Conservation (phyloP, 2,888 invertebrate genomes). For the Chorisops tibialis region DNA sequence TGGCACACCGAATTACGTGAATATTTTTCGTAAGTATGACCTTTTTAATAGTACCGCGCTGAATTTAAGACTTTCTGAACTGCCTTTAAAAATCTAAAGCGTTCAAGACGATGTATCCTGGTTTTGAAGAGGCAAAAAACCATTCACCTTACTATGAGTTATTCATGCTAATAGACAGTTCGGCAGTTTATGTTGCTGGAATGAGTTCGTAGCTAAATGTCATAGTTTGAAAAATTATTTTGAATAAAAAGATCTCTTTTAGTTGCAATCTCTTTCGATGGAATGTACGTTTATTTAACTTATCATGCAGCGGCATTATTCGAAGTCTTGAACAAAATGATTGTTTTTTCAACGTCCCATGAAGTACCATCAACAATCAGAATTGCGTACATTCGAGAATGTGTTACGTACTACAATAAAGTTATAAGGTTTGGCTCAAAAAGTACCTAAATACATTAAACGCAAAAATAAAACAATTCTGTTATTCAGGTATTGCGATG, state of each 20-base stretch:
- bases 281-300: slow-evolving; percentile 3
- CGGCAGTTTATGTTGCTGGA: not conserved
- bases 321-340: slow-evolving; percentile 10
- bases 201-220: not conserved
- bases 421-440: not conserved
- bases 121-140: not conserved
- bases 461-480: not conserved
- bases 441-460: too few relatives aligned
- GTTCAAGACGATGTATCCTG: slow-evolving; percentile 6
- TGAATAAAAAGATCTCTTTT: too few relatives aligned
- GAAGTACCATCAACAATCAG: not conserved
- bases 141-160: not conserved
- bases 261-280: slow-evolving; percentile 9
- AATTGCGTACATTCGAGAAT: not conserved
- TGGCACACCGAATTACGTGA: not conserved
- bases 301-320: slow-evolving; percentile 6
- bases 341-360: not conserved
- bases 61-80: too few relatives aligned
- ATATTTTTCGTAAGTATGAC: slow-evolving; percentile 9
- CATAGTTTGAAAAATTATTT: too few relatives aligned
- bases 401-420: not conserved
- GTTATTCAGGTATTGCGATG: slow-evolving; percentile 8
- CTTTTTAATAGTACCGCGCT: not conserved
- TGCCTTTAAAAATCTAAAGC: too few relatives aligned
- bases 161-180: not conserved